phyloP scores from a whole-genome alignment of 1,140 invertebrate genomes.

The Microplitis mediator region DNA sequence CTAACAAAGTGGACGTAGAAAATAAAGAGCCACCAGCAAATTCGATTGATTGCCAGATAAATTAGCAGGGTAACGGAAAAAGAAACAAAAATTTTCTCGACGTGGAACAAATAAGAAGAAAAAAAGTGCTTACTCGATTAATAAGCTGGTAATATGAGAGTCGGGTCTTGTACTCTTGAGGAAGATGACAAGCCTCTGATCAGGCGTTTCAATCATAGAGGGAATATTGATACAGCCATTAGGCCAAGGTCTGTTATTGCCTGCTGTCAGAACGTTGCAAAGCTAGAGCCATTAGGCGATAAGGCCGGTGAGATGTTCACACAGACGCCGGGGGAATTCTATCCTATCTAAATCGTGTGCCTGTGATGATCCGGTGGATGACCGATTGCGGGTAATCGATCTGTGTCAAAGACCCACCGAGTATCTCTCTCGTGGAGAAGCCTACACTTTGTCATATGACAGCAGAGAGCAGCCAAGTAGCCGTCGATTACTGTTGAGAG shows the following conservation, averaged over 20 bases:
- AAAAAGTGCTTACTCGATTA: neutral
- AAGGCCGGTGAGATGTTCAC: neutral
- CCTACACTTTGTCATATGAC: constrained; percentile 4
- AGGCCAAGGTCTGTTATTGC: neutral
- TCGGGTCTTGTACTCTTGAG: neutral
- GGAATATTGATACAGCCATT: constrained; percentile 7
- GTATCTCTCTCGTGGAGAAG: neutral
- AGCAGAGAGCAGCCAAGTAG: neutral
- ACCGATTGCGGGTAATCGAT: neutral
- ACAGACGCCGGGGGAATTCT: neutral
- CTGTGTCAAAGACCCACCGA: neutral
- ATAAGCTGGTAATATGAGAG: neutral
- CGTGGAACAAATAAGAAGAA: neutral
- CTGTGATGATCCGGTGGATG: neutral
- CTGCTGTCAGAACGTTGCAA: constrained; percentile 1
- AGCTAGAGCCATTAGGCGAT: neutral
- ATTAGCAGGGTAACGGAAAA: neutral
- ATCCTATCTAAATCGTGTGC: neutral
- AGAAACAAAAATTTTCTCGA: neutral
- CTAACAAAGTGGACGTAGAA: constrained; percentile 11
- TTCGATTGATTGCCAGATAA: constrained; percentile 20
- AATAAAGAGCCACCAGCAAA: constrained; percentile 8
- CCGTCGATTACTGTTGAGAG: neutral
- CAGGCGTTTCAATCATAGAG: neutral
- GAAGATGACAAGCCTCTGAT: neutral